phyloP scores from a whole-genome alignment of 2,888 invertebrate genomes.

The Deilephila porcellus region DNA sequence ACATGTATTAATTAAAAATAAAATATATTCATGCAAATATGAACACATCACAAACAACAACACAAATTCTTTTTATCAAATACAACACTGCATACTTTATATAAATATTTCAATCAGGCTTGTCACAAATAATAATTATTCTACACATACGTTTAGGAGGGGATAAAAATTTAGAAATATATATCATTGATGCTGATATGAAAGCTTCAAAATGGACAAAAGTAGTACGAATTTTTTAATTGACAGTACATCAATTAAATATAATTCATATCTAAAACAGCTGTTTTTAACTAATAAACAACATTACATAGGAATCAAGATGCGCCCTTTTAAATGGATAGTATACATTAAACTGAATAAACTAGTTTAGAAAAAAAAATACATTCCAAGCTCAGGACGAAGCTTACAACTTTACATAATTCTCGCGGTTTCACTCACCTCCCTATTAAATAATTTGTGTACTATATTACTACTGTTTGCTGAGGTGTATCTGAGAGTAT shows the following conservation, averaged over 20 bases:
- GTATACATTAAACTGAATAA: not conserved
- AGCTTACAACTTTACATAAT: slow-evolving; percentile 45
- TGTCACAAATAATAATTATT: no score
- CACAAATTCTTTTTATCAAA: no score
- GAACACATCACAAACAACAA: no score
- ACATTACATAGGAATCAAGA: no score
- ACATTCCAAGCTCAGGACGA: slow-evolving; percentile 49
- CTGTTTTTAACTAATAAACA: not conserved
- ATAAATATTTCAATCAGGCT: not conserved
- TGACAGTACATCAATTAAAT: not conserved
- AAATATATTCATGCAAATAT: no score
- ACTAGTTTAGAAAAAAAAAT: slow-evolving; percentile 42
- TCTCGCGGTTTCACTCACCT: slow-evolving; percentile 74
- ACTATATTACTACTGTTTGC: slow-evolving; percentile 69
- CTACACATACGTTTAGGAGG: not conserved
- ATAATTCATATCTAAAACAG: not conserved
- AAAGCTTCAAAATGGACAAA: slow-evolving; percentile 21
- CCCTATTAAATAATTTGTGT: slow-evolving; percentile 85
- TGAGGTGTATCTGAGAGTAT: slow-evolving; percentile 58
- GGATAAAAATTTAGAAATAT: not conserved
- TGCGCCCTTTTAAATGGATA: not conserved
- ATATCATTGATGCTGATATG: not conserved
- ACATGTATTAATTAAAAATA: no score
- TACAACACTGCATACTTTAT: not conserved
- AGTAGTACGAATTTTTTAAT: not conserved